A percentile compares a stretch with the other conserved stretches of the same genome.
Evolutionary conservation across 2,113 vertebrate genomes (phyloP).

Genomic region (Puffinus mauretanicus): DNA sequence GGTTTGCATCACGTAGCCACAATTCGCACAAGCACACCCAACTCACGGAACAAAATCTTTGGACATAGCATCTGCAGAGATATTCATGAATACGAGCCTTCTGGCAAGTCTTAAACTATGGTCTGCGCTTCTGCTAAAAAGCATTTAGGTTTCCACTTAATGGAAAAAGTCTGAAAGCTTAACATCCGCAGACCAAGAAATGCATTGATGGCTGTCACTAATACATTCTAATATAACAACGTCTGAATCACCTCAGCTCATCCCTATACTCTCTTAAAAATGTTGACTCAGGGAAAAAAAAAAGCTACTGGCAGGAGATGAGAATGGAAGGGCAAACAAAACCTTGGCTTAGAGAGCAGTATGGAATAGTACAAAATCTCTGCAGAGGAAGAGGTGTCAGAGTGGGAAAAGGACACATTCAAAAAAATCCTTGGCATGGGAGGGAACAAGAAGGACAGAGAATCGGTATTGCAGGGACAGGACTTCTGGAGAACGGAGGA

Average conservation of each 20-base stretch:
- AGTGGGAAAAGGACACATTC: background rate
- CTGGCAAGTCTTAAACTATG: background rate
- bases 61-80: background rate
- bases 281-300: background rate
- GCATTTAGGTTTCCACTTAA: background rate
- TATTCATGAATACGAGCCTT: background rate
- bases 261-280: background rate
- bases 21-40: background rate
- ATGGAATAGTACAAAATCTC: background rate
- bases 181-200: background rate
- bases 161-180: background rate
- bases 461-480: background rate
- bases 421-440: background rate
- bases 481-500: background rate
- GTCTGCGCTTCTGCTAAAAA: background rate
- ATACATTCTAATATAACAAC: background rate
- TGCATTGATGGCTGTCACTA: background rate
- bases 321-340: background rate
- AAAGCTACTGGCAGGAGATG: background rate
- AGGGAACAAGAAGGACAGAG: background rate
- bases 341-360: background rate
- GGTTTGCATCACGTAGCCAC: background rate
- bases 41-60: background rate
- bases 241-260: background rate
- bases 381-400: background rate